Conservation (phyloP, 2,113 vertebrate genomes). For the Coracopsis vasa region DNA sequence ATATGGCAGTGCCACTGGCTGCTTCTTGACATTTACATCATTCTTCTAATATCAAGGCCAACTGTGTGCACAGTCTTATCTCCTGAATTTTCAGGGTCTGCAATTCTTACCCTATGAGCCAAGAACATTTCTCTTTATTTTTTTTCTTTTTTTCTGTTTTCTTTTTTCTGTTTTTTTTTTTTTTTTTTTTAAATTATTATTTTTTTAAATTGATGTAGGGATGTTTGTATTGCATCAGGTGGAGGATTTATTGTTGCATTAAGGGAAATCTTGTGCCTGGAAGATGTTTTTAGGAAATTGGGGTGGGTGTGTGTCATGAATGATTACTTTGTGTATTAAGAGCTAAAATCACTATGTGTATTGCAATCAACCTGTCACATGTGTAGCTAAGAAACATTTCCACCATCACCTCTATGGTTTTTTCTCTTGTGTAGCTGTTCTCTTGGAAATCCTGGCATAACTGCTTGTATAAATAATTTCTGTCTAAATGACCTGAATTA, state of each 20-base stretch:
- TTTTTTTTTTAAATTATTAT: too few species aligned
- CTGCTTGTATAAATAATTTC: neutral
- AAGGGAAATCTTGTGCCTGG: neutral
- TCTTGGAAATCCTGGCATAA: neutral
- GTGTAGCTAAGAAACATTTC: neutral
- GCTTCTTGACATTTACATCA: neutral
- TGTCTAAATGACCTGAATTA: neutral
- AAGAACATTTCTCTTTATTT: neutral
- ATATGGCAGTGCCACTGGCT: neutral
- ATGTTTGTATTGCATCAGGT: neutral
- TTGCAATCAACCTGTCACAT: neutral
- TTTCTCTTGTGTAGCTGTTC: neutral
- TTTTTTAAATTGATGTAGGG: neutral
- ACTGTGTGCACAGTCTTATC: fast-evolving
- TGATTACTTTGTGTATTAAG: neutral
- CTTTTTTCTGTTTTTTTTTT: neutral
- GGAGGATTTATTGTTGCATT: neutral
- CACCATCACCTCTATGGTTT: neutral
- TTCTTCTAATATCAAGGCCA: neutral
- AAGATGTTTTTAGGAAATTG: neutral
- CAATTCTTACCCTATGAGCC: neutral
- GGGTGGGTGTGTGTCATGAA: neutral
- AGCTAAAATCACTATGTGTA: neutral
- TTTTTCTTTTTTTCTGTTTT: neutral
- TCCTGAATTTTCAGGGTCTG: neutral